phyloP scores from a whole-genome alignment of 2,797 vertebrate species.

The Hoplostethus mediterraneus region DNA sequence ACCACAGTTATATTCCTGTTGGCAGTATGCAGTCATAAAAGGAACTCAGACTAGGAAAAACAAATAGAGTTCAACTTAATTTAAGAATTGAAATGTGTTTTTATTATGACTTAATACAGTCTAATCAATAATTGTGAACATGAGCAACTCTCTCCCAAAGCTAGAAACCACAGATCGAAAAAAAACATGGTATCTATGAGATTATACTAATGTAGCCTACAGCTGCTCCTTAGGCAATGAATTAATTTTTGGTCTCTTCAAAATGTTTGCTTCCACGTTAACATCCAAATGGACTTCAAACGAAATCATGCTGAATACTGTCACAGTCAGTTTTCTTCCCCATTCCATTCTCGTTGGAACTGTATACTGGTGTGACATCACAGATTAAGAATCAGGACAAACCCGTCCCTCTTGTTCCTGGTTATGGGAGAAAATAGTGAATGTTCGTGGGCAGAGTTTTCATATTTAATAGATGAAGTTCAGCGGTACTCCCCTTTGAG shows the following conservation, averaged over 20 bases:
- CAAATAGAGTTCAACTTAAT: constrained; percentile 7
- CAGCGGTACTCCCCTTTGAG: constrained; percentile 48
- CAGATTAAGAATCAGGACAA: constrained; percentile 29
- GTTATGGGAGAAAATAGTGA: constrained; percentile 33
- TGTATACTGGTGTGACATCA: background rate
- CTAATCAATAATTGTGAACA: constrained; percentile 26
- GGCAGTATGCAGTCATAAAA: constrained; percentile 9
- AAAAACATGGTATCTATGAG: background rate
- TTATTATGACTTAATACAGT: constrained; percentile 4
- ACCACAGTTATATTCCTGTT: background rate
- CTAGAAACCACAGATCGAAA: background rate
- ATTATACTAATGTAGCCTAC: constrained; percentile 8
- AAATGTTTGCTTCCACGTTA: constrained; percentile 29
- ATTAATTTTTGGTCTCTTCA: constrained; percentile 30
- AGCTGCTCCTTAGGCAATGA: constrained; percentile 10
- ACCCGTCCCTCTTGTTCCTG: constrained; percentile 2
- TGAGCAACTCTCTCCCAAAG: constrained; percentile 19
- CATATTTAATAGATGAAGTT: constrained; percentile 62
- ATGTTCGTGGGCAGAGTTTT: constrained; percentile 66
- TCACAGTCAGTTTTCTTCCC: constrained; percentile 2
- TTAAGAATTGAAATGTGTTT: constrained; percentile 24
- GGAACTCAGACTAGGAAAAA: background rate
- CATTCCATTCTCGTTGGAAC: background rate
- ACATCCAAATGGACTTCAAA: constrained; percentile 36
- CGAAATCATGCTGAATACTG: constrained; percentile 16